phyloP scores from a whole-genome alignment of 2,888 invertebrate species.

The Caenorhabditis becei region DNA sequence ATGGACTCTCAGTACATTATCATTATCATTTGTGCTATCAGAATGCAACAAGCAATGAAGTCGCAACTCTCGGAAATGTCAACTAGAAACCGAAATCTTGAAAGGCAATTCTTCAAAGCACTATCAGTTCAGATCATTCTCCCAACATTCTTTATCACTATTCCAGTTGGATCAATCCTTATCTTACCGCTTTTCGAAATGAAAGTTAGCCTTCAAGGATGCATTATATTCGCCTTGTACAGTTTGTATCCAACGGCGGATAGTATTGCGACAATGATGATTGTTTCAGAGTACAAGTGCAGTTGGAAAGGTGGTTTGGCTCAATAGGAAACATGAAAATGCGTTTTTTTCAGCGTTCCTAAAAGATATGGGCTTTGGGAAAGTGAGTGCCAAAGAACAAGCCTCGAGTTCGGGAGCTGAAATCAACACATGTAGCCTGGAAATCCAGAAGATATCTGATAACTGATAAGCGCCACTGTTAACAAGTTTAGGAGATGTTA shows the following conservation, averaged over 20 bases:
- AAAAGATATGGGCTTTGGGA: too few species aligned
- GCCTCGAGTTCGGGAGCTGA: too few species aligned
- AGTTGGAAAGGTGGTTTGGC: too few species aligned
- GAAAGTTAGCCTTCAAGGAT: background rate
- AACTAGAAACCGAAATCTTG: constrained; percentile 10
- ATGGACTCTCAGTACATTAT: background rate
- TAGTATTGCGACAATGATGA: background rate
- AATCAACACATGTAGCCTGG: too few species aligned
- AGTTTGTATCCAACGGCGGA: background rate
- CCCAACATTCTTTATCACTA: constrained; percentile 16
- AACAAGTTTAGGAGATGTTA: too few species aligned
- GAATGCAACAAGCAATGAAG: background rate
- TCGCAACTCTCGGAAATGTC: background rate
- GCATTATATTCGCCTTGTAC: background rate
- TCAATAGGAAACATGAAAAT: too few species aligned
- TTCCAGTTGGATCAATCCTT: constrained; percentile 7
- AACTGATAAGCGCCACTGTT: too few species aligned
- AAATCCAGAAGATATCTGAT: too few species aligned
- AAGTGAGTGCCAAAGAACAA: too few species aligned
- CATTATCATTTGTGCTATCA: background rate
- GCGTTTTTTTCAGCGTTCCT: too few species aligned
- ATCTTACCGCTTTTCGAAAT: background rate
- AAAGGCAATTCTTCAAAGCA: constrained; percentile 34
- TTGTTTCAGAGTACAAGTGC: background rate
- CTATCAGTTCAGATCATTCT: constrained; percentile 25